Conservation (phyloP, 2,797 vertebrate genomes). For the Dendrocincla tyrannina region DNA sequence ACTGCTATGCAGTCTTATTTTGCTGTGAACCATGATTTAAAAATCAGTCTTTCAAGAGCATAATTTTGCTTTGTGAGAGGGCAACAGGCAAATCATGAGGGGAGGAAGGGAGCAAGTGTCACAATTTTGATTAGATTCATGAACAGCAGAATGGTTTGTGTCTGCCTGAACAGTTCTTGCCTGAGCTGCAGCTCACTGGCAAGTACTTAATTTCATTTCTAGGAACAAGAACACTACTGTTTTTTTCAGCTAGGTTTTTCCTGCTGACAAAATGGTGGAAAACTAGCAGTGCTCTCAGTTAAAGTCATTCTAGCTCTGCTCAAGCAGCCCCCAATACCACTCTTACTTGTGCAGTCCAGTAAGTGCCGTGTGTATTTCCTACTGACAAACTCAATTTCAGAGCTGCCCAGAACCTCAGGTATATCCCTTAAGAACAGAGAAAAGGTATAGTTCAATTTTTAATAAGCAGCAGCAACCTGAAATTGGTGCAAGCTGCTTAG, state of each 20-base stretch:
- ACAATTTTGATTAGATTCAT: not conserved
- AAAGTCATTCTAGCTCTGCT: not conserved
- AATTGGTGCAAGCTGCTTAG: constrained; percentile 45
- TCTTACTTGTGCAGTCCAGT: not conserved
- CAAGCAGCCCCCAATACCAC: not conserved
- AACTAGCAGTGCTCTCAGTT: not conserved
- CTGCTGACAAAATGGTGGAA: constrained; percentile 8
- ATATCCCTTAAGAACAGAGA: constrained; percentile 35
- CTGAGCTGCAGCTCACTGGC: not conserved
- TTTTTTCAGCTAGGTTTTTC: not conserved
- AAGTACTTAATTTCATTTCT: constrained; percentile 1
- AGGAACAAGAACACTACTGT: not conserved
- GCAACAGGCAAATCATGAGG: not conserved
- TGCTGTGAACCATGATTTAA: not conserved
- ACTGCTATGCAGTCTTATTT: not conserved
- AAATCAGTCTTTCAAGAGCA: not conserved
- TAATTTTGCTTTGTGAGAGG: not conserved
- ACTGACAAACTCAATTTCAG: not conserved
- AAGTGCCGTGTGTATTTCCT: not conserved
- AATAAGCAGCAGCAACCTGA: constrained; percentile 44
- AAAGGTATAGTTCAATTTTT: constrained; percentile 38
- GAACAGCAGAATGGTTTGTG: not conserved
- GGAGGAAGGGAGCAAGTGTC: not conserved
- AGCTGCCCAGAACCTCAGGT: not conserved
- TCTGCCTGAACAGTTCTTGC: not conserved